A percentile compares a stretch with the other conserved stretches of the same genome.
Conservation (phyloP, 2,888 invertebrate genomes). For the Plebejus argus region DNA sequence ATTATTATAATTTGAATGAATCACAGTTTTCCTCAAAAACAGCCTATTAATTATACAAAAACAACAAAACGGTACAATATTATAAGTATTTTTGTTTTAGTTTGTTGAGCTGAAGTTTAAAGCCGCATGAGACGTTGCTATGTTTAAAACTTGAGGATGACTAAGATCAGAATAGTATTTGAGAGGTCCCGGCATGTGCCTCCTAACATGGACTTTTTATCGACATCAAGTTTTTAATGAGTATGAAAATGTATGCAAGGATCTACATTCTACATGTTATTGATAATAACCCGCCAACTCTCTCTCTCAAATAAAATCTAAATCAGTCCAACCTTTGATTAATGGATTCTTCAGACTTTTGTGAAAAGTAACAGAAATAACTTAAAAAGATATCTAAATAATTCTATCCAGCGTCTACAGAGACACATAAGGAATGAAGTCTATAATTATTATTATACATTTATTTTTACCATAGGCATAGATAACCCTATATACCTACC, state of each 20-base stretch:
- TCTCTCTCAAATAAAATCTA: background rate
- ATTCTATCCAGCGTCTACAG: too few species aligned
- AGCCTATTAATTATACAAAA: background rate
- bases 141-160: background rate
- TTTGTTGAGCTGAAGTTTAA: background rate
- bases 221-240: conserved; percentile 11
- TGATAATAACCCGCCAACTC: background rate
- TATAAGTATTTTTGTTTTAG: background rate
- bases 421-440: background rate
- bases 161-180: background rate
- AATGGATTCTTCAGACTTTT: too few species aligned
- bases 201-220: background rate
- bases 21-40: background rate
- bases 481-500: too few species aligned
- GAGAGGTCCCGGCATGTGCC: conserved; percentile 21
- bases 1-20: background rate
- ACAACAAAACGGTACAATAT: background rate
- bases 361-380: too few species aligned
- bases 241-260: conserved; percentile 13
- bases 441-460: too few species aligned
- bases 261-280: background rate
- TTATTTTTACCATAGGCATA: too few species aligned
- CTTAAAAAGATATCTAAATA: too few species aligned
- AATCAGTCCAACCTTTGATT: too few species aligned
- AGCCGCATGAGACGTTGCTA: background rate